phyloP scores from a whole-genome alignment of 2,888 invertebrate genomes.

The Lymantria dispar region DNA sequence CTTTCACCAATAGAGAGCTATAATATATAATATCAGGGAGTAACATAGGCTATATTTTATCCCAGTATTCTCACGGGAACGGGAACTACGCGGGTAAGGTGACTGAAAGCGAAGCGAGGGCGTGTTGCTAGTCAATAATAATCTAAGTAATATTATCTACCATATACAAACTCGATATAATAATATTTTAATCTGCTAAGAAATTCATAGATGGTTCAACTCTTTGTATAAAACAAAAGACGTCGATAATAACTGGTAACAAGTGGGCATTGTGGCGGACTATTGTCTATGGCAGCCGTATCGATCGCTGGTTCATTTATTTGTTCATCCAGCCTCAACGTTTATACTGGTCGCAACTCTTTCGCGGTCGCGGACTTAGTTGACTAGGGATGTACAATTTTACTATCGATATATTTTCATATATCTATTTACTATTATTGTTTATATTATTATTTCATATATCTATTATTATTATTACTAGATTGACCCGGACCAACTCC shows the following conservation, averaged over 20 bases:
- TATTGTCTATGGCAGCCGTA: constrained; percentile 42
- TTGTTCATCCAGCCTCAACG: constrained; percentile 76
- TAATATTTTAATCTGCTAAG: neutral
- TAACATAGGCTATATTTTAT: no score
- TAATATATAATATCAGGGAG: no score
- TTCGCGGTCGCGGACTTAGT: constrained; percentile 53
- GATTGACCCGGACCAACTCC: no score
- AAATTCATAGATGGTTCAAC: neutral
- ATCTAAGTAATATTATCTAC: neutral
- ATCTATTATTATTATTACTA: no score
- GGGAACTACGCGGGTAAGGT: no score
- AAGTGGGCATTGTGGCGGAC: constrained; percentile 44
- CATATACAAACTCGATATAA: neutral
- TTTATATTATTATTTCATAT: no score
- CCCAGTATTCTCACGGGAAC: no score
- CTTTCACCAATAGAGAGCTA: no score
- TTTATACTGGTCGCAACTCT: constrained; percentile 73
- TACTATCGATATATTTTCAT: no score
- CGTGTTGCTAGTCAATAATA: no score
- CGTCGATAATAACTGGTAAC: constrained; percentile 45
- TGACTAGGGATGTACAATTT: constrained; percentile 34
- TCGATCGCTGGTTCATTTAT: constrained; percentile 73
- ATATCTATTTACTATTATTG: no score
- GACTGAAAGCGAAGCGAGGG: no score
- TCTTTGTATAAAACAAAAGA: constrained; percentile 32